Percentiles rank a stretch among this genome's conserved stretches.
These are phyloP conservation scores for Drosophila tropicalis DNA, from an alignment of 1,140 invertebrate species.

Conservation along the genomic window DNA sequence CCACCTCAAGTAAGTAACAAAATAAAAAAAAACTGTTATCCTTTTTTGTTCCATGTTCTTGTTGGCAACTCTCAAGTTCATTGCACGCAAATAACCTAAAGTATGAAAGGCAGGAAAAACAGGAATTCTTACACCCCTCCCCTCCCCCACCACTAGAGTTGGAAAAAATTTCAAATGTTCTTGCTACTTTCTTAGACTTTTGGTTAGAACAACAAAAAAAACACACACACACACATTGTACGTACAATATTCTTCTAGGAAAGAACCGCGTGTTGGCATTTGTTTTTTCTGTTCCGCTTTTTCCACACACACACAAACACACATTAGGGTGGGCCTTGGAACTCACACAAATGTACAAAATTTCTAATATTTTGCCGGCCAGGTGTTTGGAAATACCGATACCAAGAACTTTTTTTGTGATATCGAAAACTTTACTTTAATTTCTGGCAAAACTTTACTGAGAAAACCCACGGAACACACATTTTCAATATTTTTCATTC, in stretches of 20 bases:
- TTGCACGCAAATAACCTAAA: not conserved
- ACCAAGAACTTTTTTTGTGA: too few relatives aligned
- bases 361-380: not conserved
- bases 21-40: not conserved
- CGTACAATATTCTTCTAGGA: not conserved
- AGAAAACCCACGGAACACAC: too few relatives aligned
- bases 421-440: too few relatives aligned
- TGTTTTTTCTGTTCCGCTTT: not conserved
- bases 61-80: not conserved
- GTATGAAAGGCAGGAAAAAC: too few relatives aligned
- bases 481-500: too few relatives aligned
- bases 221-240: not conserved
- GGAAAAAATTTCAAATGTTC: not conserved
- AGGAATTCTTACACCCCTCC: too few relatives aligned
- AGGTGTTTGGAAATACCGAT: too few relatives aligned
- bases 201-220: conserved; percentile 5
- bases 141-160: too few relatives aligned
- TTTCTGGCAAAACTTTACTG: too few relatives aligned
- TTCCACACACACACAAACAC: not conserved
- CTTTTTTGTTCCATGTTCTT: not conserved
- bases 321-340: not conserved
- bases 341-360: not conserved
- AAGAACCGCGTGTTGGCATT: not conserved
- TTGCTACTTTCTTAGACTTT: not conserved
- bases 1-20: conserved; percentile 24